Conservation (phyloP, 1,140 invertebrate genomes). For the Pseudomyrmex pallidus region DNA sequence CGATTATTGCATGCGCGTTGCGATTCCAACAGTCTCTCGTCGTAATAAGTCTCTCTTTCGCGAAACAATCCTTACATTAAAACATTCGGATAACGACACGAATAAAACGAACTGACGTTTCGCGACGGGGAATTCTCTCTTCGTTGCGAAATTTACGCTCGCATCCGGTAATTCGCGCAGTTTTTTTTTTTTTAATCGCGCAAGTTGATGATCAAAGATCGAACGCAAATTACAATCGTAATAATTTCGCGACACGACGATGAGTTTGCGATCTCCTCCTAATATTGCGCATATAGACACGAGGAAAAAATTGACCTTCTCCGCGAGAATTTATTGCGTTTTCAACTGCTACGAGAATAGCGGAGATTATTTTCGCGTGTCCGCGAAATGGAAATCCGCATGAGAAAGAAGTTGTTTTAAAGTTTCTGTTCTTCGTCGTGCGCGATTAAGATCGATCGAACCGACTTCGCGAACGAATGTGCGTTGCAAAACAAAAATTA, state of each 20-base stretch:
- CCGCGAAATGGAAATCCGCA: not conserved
- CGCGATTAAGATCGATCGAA: not conserved
- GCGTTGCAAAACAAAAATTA: constrained; percentile 19
- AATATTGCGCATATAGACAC: not conserved
- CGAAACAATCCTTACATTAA: constrained; percentile 38
- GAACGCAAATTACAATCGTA: too few species aligned
- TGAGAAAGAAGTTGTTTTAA: not conserved
- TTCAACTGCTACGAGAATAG: not conserved
- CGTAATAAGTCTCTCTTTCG: constrained; percentile 30
- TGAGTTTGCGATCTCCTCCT: not conserved
- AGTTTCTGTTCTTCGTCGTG: not conserved
- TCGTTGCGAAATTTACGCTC: constrained; percentile 8
- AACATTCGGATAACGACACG: constrained; percentile 23
- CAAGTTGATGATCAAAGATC: constrained; percentile 21
- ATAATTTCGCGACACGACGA: not conserved
- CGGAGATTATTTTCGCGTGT: not conserved
- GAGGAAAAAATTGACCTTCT: not conserved
- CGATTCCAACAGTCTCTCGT: constrained; percentile 31
- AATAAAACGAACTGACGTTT: not conserved
- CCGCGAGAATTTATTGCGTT: not conserved
- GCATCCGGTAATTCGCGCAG: not conserved
- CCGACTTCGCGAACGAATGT: not conserved
- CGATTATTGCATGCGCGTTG: constrained; percentile 41
- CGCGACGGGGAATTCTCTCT: not conserved
- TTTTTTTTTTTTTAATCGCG: not conserved